A percentile compares a stretch with the other conserved stretches of the same genome.
Conservation (phyloP, 2,113 vertebrate species). For the Cololabis saira region DNA sequence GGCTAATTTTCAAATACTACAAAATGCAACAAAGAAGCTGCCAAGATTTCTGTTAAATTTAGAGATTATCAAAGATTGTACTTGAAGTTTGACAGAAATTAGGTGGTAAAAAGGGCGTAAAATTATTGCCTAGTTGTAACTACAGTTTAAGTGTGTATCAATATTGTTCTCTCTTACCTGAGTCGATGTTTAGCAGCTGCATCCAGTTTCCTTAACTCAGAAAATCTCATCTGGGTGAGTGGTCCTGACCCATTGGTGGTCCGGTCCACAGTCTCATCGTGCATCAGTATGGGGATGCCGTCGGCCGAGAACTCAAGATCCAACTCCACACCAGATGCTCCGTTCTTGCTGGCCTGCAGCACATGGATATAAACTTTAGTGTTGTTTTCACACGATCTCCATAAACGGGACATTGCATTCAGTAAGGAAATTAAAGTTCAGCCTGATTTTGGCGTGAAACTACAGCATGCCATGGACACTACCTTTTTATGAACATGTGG, state of each 20-base stretch:
- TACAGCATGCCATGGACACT: too few species aligned
- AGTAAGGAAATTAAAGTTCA: too few species aligned
- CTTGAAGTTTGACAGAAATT: too few species aligned
- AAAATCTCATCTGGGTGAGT: conserved; percentile 84
- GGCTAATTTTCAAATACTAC: too few species aligned
- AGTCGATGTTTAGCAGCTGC: conserved; percentile 91
- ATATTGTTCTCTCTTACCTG: conserved; percentile 73
- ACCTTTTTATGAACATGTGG: too few species aligned
- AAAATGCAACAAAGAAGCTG: too few species aligned
- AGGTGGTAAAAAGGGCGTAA: too few species aligned
- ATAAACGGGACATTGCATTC: background rate
- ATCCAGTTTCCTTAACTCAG: conserved; percentile 87
- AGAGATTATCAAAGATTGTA: too few species aligned
- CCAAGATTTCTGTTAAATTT: too few species aligned
- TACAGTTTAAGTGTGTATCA: too few species aligned
- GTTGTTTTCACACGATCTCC: background rate
- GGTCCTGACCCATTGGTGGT: conserved; percentile 92
- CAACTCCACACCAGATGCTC: conserved; percentile 91
- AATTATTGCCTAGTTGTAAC: too few species aligned
- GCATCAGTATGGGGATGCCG: conserved; percentile 93
- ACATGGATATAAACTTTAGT: background rate
- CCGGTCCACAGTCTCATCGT: conserved; percentile 92
- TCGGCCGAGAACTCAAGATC: conserved; percentile 95
- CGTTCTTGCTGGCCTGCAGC: conserved; percentile 91
- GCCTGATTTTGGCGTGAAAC: too few species aligned